Conservation (phyloP, 1,140 invertebrate genomes). For the Acyrthosiphon pisum region DNA sequence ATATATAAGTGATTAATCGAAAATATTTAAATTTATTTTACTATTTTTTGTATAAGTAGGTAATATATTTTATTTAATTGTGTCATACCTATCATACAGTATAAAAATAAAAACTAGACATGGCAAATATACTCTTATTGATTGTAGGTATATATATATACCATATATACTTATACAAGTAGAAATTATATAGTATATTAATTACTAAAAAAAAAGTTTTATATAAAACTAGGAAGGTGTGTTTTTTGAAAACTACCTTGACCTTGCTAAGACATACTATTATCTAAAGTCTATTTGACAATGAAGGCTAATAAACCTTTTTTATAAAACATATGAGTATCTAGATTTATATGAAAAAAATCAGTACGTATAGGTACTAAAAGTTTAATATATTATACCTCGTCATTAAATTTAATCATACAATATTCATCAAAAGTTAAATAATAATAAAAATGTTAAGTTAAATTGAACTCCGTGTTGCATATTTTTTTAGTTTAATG, state of each 20-base stretch:
- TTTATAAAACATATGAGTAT: background rate
- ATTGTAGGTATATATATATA: background rate
- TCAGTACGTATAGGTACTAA: background rate
- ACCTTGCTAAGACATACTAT: slow-evolving; percentile 3
- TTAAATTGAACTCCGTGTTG: too few species aligned
- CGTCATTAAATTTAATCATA: background rate
- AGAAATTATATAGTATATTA: background rate
- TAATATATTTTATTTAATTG: background rate
- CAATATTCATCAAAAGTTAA: background rate
- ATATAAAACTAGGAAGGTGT: slow-evolving; percentile 10
- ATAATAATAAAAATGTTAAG: background rate
- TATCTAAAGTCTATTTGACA: background rate
- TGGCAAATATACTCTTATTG: background rate
- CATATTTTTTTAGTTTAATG: background rate
- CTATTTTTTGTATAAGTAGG: background rate
- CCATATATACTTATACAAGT: background rate
- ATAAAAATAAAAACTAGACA: background rate
- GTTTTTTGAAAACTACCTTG: slow-evolving; percentile 4
- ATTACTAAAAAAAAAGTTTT: background rate
- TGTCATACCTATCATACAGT: background rate
- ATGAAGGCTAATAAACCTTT: slow-evolving; percentile 37
- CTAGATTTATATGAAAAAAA: background rate
- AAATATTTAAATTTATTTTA: background rate
- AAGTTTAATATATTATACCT: background rate
- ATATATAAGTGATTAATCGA: background rate